Evolutionary conservation across 2,888 invertebrate genomes (phyloP), one percentile per base, ranked within the genome.

Genomic region (Drosophila mettleri): DNA sequence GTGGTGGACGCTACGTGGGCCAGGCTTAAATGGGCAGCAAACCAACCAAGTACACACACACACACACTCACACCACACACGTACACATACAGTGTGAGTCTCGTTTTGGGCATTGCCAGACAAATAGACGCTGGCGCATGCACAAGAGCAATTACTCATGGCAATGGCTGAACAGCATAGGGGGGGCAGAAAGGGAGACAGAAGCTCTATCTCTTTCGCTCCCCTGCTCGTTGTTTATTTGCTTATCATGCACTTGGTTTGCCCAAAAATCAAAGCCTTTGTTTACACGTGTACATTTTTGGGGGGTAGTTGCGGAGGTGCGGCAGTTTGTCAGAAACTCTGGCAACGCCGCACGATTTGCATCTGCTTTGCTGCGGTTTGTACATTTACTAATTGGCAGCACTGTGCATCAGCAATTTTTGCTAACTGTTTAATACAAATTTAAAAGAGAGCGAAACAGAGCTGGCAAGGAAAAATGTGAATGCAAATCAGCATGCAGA

Each of bases 101-200:
- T 38, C 31, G 55, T 16, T 38, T 41, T 57, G 31, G 46, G 18
- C 18, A 33, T 34, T 69, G 58, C 10, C 36, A 49, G 48, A 46
- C 57, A 58, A 52, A 59, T 51, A 65, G 54, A 53, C 52, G 64
- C 57, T 54, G 63, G 46, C 39, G 58, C 88, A 83, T 76, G 86
- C 76, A 80, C 76, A 69, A 51, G 38, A 65, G 81, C 85, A 88
- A 84, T 86, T 85, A 88, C 84, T 86, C 81, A 80, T 76, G 74
- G 66, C 70, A n/a, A n/a, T n/a, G n/a, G n/a, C n/a, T n/a, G n/a
- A 59, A 64, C 14, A n/a, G n/a, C n/a, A 10, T 2, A 6, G 10
- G 49, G 10, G 49, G 16, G n/a, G 2, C 20, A 34, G 22, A n/a
- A n/a, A n/a, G n/a, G 16, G 34, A 14, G 48, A 46, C 33, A 24